Evolutionary conservation across 2,888 invertebrate species (phyloP).

Genomic region (Microplitis manilae): DNA sequence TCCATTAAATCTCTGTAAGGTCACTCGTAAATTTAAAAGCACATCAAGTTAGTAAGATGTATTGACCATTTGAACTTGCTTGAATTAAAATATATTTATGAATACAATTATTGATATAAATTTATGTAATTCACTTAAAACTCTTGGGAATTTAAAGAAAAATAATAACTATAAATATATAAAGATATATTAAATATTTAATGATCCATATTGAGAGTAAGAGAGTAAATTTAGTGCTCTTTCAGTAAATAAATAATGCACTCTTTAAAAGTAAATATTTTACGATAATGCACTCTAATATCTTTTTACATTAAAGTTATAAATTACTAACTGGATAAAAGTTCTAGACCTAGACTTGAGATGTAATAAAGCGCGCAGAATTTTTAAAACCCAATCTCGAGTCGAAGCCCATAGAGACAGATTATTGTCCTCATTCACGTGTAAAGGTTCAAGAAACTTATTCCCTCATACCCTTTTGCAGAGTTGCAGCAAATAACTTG

Average conservation of each 20-base stretch:
- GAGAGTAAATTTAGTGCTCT: too few species aligned
- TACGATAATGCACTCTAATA: background rate
- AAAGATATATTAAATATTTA: too few species aligned
- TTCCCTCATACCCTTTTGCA: background rate
- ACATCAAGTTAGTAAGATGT: background rate
- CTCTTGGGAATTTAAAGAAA: too few species aligned
- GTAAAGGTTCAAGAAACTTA: background rate
- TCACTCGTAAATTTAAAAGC: background rate
- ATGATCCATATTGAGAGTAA: too few species aligned
- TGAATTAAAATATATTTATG: background rate
- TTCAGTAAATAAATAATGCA: background rate
- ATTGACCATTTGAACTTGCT: background rate
- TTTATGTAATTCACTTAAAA: too few species aligned
- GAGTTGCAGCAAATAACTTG: background rate
- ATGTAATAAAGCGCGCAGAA: background rate
- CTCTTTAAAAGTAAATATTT: background rate
- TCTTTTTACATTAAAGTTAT: background rate
- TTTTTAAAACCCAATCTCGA: background rate
- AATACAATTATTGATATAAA: too few species aligned
- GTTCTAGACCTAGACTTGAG: background rate
- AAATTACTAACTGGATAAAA: background rate
- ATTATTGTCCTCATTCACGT: background rate
- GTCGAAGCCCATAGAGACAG: background rate
- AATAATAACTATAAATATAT: too few species aligned
- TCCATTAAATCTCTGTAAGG: background rate